Conservation (phyloP, 92 coral and sea anemone genomes). For the Bergia puertoricense region DNA sequence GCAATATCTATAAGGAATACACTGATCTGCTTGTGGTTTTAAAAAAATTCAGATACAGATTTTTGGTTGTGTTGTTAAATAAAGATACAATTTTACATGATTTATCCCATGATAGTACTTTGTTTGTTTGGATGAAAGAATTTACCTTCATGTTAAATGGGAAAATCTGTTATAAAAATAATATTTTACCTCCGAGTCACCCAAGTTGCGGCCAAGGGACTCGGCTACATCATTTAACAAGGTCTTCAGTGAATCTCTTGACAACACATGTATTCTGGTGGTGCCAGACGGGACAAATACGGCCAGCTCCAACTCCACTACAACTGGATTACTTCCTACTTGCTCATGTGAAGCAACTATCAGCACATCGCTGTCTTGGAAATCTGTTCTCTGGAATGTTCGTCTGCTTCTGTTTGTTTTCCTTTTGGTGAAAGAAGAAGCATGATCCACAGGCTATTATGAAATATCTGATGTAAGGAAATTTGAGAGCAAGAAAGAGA, state of each 20-base stretch:
- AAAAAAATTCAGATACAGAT: no score
- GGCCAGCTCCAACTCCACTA: not conserved
- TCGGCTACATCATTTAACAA: conserved; percentile 1
- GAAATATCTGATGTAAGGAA: not conserved
- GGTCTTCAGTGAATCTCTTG: not conserved
- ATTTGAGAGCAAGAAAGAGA: not conserved
- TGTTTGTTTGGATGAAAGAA: no score
- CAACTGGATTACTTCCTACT: not conserved
- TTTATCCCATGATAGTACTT: no score
- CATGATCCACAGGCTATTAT: not conserved
- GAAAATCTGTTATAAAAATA: not conserved
- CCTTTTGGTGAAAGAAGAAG: not conserved
- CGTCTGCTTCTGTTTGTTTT: not conserved
- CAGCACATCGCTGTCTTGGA: not conserved
- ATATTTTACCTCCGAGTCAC: not conserved
- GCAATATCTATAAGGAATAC: no score
- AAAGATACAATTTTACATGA: no score
- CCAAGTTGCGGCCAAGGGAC: not conserved
- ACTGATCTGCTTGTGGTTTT: no score
- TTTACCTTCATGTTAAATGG: not conserved
- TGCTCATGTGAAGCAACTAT: not conserved
- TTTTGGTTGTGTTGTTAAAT: no score
- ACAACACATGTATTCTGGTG: not conserved
- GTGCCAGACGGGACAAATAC: not conserved
- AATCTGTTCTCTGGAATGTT: not conserved